Percentiles rank a stretch among this genome's conserved stretches.
phyloP scores from a whole-genome alignment of 2,113 vertebrate species.

The Mohoua ochrocephala region DNA sequence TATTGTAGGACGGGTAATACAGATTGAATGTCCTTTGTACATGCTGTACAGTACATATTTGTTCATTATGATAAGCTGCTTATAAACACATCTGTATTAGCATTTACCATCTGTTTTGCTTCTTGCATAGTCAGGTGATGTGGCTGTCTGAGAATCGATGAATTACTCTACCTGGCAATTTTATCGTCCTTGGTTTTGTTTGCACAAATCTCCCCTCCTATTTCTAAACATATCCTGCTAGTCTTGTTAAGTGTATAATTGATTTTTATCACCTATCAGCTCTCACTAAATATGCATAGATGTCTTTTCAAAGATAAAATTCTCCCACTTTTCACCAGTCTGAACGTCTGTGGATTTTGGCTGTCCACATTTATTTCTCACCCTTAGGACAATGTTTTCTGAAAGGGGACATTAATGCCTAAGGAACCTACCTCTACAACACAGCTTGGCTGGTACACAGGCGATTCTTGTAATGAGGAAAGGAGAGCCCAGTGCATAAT shows the following conservation, averaged over 20 bases:
- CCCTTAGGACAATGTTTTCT: conserved; percentile 14
- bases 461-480: not conserved
- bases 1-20: not conserved
- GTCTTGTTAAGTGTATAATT: not conserved
- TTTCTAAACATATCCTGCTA: not conserved
- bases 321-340: not conserved
- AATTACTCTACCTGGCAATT: not conserved
- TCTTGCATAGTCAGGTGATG: not conserved
- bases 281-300: not conserved
- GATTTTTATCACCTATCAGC: not conserved
- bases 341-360: not conserved
- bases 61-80: not conserved
- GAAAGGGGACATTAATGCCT: not conserved
- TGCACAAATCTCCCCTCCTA: not conserved
- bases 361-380: not conserved
- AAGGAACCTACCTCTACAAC: not conserved
- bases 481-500: not conserved
- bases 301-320: not conserved
- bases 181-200: not conserved
- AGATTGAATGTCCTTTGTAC: not conserved
- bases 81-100: not conserved
- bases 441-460: not conserved
- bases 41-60: not conserved
- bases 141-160: not conserved
- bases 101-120: not conserved